Base-by-base conservation (phyloP, 1,140 invertebrate species). In the Melitaea cinxia region DNA sequence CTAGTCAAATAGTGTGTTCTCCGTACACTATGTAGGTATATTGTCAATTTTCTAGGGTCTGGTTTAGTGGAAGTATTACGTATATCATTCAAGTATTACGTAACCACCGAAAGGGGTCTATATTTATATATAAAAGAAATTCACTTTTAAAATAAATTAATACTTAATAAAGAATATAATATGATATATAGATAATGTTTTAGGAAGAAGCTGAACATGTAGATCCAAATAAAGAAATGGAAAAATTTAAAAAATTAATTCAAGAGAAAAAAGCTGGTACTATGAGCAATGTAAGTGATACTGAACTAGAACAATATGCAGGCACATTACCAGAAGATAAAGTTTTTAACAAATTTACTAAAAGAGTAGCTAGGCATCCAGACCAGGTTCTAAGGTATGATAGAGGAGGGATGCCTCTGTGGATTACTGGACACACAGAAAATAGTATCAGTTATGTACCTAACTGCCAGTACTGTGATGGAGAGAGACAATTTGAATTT, bases 401-500 rank as follows among this genome's bases (percentile, higher is more conserved):
- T 26, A 93, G 94, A 78, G 94, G 93, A 47, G 96, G 96, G 2
- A 77, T 87, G 37, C 96, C 97, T 17, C 83, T 99, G 1, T 98
- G 95, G 94, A 96, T 98, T 42, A 95, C 96, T 30, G 80, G 84
- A 30, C 88, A 92, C 28, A 86, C 89, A 57, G 85, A 88, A 50
- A 85, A 92, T 24, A 55, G 73, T 39, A 15, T 74, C 28, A 54
- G 65, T 12, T 56, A 91, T 56, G 81, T 94, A 26, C 96, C 97
- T 19, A 91, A 92, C 19, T 99, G 98, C 88, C 85, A 92, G 52
- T 82, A 93, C 61, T 99, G 98, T 91, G 93, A 93, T 60, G 91
- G 92, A 14, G 89, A 93, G 64, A 93, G 98, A 69, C 92, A 95
- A 71, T 99, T 98, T 93, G 98, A 99, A 91, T 98, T 98, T 92